Evolutionary conservation across 1,140 invertebrate genomes (phyloP).

Genomic region (Ruditapes philippinarum): DNA sequence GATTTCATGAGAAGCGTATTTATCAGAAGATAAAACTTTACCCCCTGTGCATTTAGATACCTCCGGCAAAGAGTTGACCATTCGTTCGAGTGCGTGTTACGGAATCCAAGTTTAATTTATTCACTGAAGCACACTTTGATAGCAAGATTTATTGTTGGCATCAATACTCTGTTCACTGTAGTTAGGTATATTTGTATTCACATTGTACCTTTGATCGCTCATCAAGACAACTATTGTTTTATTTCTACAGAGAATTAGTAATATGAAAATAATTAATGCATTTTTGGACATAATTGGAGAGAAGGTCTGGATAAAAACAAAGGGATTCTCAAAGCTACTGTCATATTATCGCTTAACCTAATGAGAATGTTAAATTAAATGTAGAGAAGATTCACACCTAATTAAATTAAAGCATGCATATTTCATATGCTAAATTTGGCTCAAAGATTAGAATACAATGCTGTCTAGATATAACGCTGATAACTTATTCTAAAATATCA

Average conservation of each 20-base stretch:
- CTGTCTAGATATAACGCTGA: constrained; percentile 18
- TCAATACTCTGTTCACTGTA: neutral
- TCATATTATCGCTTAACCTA: neutral
- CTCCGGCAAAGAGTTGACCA: no score
- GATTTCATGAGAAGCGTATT: no score
- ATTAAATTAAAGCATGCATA: constrained; percentile 26
- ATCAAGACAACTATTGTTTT: neutral
- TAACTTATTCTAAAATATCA: neutral
- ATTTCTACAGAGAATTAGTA: no score
- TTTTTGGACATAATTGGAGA: neutral
- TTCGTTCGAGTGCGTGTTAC: neutral
- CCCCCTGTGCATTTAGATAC: no score
- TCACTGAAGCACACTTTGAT: neutral
- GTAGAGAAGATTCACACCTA: constrained; percentile 21
- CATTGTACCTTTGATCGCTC: neutral
- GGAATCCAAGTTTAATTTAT: neutral
- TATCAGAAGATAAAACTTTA: no score
- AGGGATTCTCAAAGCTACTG: neutral
- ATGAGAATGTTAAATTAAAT: neutral
- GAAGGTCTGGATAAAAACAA: neutral
- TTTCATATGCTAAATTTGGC: constrained; percentile 27
- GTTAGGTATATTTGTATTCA: neutral
- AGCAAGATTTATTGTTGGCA: neutral
- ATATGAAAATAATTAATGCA: neutral
- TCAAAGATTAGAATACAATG: constrained; percentile 1